Base-by-base conservation (phyloP, 92 coral and sea anemone species). In the Virgularia gustaviana region DNA sequence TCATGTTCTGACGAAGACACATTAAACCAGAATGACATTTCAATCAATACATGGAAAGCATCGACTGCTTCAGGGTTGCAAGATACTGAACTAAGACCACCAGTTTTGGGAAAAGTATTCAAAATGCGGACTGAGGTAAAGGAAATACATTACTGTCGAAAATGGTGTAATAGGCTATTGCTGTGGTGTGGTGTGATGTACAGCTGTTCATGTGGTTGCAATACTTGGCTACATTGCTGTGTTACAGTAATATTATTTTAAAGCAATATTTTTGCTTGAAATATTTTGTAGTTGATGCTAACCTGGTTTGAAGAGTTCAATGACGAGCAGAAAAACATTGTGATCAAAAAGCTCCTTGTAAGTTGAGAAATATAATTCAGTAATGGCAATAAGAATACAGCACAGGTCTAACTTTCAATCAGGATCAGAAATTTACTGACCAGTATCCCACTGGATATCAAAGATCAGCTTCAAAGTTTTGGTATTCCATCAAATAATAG, bases 291-390 rank as follows among this genome's bases (percentile, higher is more conserved):
- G 98, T 70, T 56, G 15, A 81, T 92, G 49, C 44, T 92, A 59
- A 77, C 76, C 41, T 92, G 92, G 90, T 92, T 89, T 73, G 47
- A 81, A 12, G 90, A 86, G 32, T 92, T 92, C 67, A 89, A 89
- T 84, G 91, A 92, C 65, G 96, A 89, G 36, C 98, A 92, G 78
- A 87, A 80, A 71, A 92, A 92, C 53, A 81, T 89, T 3, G 45
- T 92, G 67, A 72, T 92, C 36, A 79, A 80, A 41, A 78, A 71
- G 73, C 61, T 92, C 59, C 62, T 92, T 80, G 98, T 92, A 39
- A 90, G 95, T 70, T 42, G 27, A 30, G 34, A n/a, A n/a, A n/a
- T n/a, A n/a, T n/a, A n/a, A n/a, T n/a, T n/a, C n/a, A n/a, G n/a
- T n/a, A 9, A 16, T 16, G 16, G 16, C 47, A 16, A 9, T 41